Evolutionary conservation across 2,888 invertebrate species (phyloP).

Genomic region (Amblyteles armatorius): DNA sequence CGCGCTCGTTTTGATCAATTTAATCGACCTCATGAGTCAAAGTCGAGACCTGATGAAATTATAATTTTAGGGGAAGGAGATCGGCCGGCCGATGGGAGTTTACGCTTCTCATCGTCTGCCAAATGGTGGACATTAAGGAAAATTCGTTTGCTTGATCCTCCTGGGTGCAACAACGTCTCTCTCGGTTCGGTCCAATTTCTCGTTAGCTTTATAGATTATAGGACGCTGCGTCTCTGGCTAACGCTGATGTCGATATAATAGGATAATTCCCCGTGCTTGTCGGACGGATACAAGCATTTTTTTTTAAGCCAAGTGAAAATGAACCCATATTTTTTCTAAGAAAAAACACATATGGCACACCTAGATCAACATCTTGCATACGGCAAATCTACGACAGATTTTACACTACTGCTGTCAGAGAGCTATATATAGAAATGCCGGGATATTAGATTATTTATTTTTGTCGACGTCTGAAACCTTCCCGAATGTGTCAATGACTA

Average conservation of each 20-base stretch:
- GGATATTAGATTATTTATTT: neutral
- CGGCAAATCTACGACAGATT: neutral
- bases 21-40: constrained; percentile 58
- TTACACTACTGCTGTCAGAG: neutral
- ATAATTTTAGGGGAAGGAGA: constrained; percentile 73
- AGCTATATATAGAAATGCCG: neutral
- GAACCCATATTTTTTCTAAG: neutral
- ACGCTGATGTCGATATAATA: constrained; percentile 80
- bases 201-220: constrained; percentile 30
- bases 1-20: constrained; percentile 52
- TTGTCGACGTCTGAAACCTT: neutral
- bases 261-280: constrained; percentile 71
- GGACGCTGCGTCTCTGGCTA: constrained; percentile 30
- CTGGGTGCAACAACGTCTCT: constrained; percentile 1
- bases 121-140: constrained; percentile 77
- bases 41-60: constrained; percentile 77
- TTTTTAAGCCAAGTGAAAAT: constrained; percentile 3
- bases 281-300: constrained; percentile 5
- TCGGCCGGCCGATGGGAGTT: constrained; percentile 39
- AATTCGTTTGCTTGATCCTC: constrained; percentile 63
- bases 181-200: constrained; percentile 10
- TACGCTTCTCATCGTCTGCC: constrained; percentile 59
- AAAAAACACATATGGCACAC: neutral
- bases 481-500: neutral
- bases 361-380: neutral